Evolutionary conservation across 2,113 vertebrate species (phyloP), one percentile per base, ranked within the genome.

Genomic region (Clinocottus analis): DNA sequence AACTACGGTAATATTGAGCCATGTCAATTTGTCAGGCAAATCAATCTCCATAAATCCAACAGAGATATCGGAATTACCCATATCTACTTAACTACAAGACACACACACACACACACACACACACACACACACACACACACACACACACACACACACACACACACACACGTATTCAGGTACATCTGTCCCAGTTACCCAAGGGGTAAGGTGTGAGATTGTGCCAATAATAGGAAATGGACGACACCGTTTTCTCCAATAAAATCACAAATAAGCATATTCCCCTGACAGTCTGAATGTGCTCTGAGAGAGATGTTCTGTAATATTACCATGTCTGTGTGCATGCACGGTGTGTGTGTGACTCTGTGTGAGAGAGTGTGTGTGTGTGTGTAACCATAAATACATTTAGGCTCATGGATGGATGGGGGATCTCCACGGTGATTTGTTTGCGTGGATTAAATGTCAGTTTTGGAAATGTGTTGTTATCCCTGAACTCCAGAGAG

Each of bases 401-500:
- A 80, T 89, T 90, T 72, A 41, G 11, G 79, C 77, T 80, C 72
- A 65, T 76, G 82, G 88, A 89, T 82, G 31, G 85, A 91, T 88
- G 67, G 73, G 66, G 78, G 73, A 91, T 90, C 91, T 92, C 93
- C 77, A 86, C 63, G 49, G 92, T 92, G 91, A 94, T 94, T 94
- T 94, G 92, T 94, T 93, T 93, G 89, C 90, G 89, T 93, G 88
- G 90, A 94, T 93, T 93, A 93, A 93, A 94, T 94, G 93, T 94
- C 93, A 93, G 82, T 88, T 95, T 93, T 91, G 90, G 88, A 93
- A 93, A 93, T 92, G 84, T 92, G 91, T 90, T 93, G 90, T 93
- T 92, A 88, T 79, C 90, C 79, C 75, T 85, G 70, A 84, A 85
- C 82, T 91, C 89, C 82, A 41, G 39, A 41, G 12, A 41, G 39